Percentiles rank a stretch among this genome's conserved stretches.
These are phyloP conservation scores for Sparidentex hasta DNA, from an alignment of 2,797 vertebrate genomes.

Conservation along the genomic window DNA sequence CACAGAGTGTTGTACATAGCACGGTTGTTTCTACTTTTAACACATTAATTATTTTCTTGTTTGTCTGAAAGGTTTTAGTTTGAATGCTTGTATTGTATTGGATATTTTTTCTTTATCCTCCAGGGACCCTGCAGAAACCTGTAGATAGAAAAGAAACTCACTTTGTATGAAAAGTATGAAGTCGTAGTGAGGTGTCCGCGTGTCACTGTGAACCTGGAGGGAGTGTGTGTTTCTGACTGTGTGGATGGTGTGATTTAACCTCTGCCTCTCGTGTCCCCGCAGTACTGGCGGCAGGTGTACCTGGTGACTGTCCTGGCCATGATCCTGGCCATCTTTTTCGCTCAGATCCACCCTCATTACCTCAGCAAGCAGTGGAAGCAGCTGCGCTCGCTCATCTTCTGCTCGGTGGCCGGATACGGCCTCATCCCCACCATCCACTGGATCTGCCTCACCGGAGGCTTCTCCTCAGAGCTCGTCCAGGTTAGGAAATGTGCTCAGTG, in stretches of 20 bases:
- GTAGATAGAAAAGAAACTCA: neutral
- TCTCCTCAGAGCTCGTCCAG: constrained; percentile 92
- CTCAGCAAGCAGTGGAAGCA: constrained; percentile 95
- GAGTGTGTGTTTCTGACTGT: neutral
- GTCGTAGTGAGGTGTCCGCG: neutral
- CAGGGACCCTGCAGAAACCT: neutral
- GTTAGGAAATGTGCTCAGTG: constrained; percentile 65
- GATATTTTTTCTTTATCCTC: neutral
- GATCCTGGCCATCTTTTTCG: constrained; percentile 96
- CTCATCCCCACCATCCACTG: constrained; percentile 94
- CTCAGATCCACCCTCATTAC: constrained; percentile 96
- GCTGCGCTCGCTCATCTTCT: constrained; percentile 93
- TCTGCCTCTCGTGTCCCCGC: constrained; percentile 4
- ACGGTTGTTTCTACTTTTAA: too few species aligned
- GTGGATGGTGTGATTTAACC: neutral
- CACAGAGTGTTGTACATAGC: too few species aligned
- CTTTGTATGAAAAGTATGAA: neutral
- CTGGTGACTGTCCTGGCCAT: constrained; percentile 94
- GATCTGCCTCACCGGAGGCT: constrained; percentile 93
- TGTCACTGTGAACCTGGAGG: neutral
- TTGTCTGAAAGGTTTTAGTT: neutral
- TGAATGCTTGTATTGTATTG: neutral
- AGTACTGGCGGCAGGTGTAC: constrained; percentile 98
- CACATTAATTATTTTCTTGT: neutral
- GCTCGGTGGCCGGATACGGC: constrained; percentile 91